Evolutionary conservation across 2,113 vertebrate species (phyloP), one percentile per base, ranked within the genome.

Genomic region (Chaetodon auriga): DNA sequence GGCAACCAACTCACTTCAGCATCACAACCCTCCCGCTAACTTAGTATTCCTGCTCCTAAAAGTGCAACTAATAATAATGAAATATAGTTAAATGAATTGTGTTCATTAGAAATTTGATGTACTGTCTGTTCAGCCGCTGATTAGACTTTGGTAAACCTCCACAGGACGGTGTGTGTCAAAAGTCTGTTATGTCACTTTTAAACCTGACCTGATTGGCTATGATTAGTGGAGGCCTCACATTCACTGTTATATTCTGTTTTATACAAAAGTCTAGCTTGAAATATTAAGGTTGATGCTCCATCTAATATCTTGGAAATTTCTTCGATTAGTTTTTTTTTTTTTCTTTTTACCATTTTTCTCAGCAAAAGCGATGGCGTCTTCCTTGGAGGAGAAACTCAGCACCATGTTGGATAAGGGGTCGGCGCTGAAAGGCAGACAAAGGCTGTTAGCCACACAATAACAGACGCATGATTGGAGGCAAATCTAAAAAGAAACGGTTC

Each of bases 391-490:
- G 83, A 99, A 99, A 7, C 89, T 85, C 7, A 99, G 96, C 88
- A 96, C 70, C 95, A 98, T 95, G 92, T 99, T 99, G 91, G 98
- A 99, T 61, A 99, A 91, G 10, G 98, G 98, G 92, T 99, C 98
- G 25, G 94, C 98, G 66, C 98, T 99, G 91, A 71, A 87, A 89
- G 41, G 48, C 4, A 77, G 57, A 68, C 68, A 61, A 15, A n/a
- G 5, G 7, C 2, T 10, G 16, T 78, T n/a, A 81, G 66, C 2
- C 18, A 57, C 51, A 62, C 0, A 21, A 30, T 30, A 30, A 19
- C 4, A 6, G 6, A 43, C 12, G 23, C 19, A 51, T 5, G 2
- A 19, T 4, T 30, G 5, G 13, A 51, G 38, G 3, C 4, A 62
- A 68, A 49, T n/a, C 49, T 23, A 7, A 55, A 19, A 10, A 12